phyloP scores from a whole-genome alignment of 1,140 invertebrate species.

The Oppia nitens region DNA sequence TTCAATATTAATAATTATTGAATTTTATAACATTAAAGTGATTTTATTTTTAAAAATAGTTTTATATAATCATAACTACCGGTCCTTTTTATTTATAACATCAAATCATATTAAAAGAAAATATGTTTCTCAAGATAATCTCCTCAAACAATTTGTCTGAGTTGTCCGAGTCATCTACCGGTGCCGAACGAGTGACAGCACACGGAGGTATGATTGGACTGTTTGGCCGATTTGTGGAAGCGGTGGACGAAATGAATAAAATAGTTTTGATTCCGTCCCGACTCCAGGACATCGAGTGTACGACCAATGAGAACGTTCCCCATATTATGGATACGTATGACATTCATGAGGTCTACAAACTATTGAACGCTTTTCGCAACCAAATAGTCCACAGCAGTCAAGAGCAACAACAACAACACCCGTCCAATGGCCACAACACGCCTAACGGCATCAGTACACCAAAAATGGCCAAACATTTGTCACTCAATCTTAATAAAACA shows the following conservation, averaged over 20 bases:
- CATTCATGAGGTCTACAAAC: neutral
- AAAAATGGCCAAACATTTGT: neutral
- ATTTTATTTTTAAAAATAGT: too few relatives aligned
- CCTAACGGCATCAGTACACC: neutral
- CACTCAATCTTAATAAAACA: neutral
- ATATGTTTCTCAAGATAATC: too few relatives aligned
- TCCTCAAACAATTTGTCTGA: too few relatives aligned
- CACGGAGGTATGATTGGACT: neutral
- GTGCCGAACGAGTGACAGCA: neutral
- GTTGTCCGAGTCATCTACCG: too few relatives aligned
- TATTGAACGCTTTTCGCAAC: neutral
- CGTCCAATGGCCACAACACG: neutral
- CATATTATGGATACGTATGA: neutral
- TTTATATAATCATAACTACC: too few relatives aligned
- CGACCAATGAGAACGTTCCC: neutral
- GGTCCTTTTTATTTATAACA: too few relatives aligned
- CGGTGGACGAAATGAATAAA: neutral
- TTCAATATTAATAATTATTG: too few relatives aligned
- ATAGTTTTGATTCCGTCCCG: neutral
- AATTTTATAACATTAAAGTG: too few relatives aligned
- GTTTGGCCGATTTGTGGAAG: neutral
- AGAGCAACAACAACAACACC: too few relatives aligned
- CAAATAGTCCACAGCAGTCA: neutral
- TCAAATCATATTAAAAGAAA: too few relatives aligned
- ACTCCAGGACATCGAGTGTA: neutral